phyloP scores from a whole-genome alignment of 2,113 vertebrate species.

The Fulica atra region DNA sequence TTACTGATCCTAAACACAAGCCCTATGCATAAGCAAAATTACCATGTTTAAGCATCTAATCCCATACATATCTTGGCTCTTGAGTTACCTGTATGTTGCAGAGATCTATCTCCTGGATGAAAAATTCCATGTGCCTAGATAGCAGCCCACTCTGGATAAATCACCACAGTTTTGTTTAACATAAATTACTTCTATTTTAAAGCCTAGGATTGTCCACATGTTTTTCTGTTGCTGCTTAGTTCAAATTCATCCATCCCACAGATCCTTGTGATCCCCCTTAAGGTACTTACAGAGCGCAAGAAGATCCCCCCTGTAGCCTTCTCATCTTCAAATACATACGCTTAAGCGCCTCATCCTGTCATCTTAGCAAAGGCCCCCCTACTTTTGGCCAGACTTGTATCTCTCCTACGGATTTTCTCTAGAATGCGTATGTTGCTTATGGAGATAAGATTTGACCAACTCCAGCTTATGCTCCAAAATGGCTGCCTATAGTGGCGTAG shows the following conservation, averaged over 20 bases:
- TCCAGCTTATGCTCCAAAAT: conserved; percentile 20
- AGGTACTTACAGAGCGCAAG: conserved; percentile 58
- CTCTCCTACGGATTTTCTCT: not conserved
- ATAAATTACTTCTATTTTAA: conserved; percentile 36
- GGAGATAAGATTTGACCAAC: not conserved
- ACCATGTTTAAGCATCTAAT: conserved; percentile 11
- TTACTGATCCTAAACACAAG: not conserved
- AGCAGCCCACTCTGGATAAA: not conserved
- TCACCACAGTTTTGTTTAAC: not conserved
- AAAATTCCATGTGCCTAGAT: not conserved
- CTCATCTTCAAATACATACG: conserved; percentile 38
- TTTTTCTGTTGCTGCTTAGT: conserved; percentile 41
- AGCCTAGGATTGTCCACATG: not conserved
- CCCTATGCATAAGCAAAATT: not conserved
- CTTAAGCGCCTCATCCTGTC: conserved; percentile 52
- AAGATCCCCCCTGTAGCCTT: conserved; percentile 64
- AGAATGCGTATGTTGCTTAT: not conserved
- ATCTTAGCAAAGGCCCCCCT: conserved; percentile 31
- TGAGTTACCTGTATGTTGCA: not conserved
- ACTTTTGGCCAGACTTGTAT: not conserved
- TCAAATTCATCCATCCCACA: conserved; percentile 45
- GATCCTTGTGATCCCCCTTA: conserved; percentile 68
- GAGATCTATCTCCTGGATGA: not conserved
- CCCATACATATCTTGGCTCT: not conserved
- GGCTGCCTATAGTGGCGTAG: not conserved